Base-by-base conservation (phyloP, 1,140 invertebrate species). In the Drosophila mayri region DNA sequence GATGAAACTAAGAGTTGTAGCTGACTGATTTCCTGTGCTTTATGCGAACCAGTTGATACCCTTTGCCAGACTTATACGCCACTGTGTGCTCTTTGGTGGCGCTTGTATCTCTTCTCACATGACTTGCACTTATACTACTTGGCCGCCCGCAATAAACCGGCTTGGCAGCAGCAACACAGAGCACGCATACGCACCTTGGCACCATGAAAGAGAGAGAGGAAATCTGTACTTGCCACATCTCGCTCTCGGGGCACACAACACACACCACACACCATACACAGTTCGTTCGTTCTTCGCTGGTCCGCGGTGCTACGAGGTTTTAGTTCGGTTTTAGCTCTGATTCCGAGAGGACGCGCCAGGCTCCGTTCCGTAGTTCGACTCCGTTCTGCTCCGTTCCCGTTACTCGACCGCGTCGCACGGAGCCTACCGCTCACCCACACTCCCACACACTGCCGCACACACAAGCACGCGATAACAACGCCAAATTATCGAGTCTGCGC, bases 301-400 rank as follows among this genome's bases (percentile, higher is more conserved):
- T 54, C 43, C 59, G 63, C 14, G 40, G 40, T 30, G 75, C 72
- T 65, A 44, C 62, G 57, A 87, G 67, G 76, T 84, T 88, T 87
- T 88, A 88, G 84, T 88, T 88, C 84, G 85, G 80, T 88, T 88
- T 88, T 88, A 88, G 84, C 84, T 90, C 84, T 88, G 85, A 84
- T 90, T 84, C 85, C 79, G 84, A 78, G 85, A 76, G 85, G 84
- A 88, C 85, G 84, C 37, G 49, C 58, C 61, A 62, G 74, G 50
- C 44, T 76, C 67, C 49, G 66, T 64, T 25, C 52, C 55, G 58
- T 66, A 44, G 55, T 32, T 43, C 58, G 58, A 28, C 41, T 55
- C 47, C 47, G 52, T 14, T 11, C 14, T 22, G 52, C 14, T 22
- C 52, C 52, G 54, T 59, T 41, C 55, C 64, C 58, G 43, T 72